Conservation (phyloP, 2,888 invertebrate genomes). For the Eubasilissa splendida region DNA sequence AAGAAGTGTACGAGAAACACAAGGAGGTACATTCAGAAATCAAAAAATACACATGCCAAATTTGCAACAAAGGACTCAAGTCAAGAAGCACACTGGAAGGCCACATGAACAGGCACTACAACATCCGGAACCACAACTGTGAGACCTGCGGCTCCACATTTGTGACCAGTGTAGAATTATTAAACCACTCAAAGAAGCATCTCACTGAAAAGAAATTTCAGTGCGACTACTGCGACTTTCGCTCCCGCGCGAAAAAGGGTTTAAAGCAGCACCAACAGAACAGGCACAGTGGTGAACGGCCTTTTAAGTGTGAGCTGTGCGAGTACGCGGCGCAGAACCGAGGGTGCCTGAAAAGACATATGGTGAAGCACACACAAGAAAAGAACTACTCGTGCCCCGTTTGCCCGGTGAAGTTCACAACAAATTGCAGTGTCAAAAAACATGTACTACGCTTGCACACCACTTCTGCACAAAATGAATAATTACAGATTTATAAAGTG, state of each 20-base stretch:
- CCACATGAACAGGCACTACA: constrained; percentile 68
- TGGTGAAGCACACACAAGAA: constrained; percentile 67
- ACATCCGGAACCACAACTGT: constrained; percentile 68
- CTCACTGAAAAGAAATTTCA: constrained; percentile 63
- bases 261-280: constrained; percentile 65
- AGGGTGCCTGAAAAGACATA: constrained; percentile 66
- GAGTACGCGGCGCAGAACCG: constrained; percentile 65
- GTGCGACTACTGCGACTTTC: constrained; percentile 68
- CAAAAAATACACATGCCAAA: constrained; percentile 64
- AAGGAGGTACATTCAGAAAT: constrained; percentile 65
- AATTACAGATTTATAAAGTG: too few species aligned
- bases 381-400: constrained; percentile 67
- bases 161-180: constrained; percentile 68
- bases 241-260: constrained; percentile 66
- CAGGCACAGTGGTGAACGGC: constrained; percentile 68
- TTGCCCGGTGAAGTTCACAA: constrained; percentile 67
- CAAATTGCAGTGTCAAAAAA: constrained; percentile 69
- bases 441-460: constrained; percentile 62
- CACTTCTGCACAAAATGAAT: too few species aligned
- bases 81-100: constrained; percentile 65
- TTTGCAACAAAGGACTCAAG: constrained; percentile 68
- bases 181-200: constrained; percentile 68
- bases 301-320: constrained; percentile 66
- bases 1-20: constrained; percentile 68
- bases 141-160: constrained; percentile 70